Base-by-base conservation (phyloP, 2,888 invertebrate species). In the Ceramica pisi region DNA sequence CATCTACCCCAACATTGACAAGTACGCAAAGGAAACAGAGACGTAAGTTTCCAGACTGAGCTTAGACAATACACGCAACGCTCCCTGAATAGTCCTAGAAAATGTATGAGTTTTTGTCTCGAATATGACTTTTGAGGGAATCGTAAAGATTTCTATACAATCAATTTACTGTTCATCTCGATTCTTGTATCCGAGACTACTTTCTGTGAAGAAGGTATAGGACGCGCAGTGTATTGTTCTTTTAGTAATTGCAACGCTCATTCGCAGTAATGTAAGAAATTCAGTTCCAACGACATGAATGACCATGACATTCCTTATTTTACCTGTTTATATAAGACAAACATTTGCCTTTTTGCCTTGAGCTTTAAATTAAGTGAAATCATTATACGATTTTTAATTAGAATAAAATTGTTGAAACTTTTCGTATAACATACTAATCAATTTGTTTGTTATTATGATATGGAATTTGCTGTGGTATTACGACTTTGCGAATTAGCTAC, bases 21-120 rank as follows among this genome's bases (percentile, higher is more conserved):
- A 97, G 90, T 98, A 96, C 92, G 97, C 97, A 87, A 98, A 98
- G 93, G 98, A 98, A 94, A 98, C 98, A 71, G 98, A 98, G 94
- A 98, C 98, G 94, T 98, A 98, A 97, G 88, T 81, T 72, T 69
- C 77, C 69, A 81, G 77, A 84, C 81, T 81, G 80, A 78, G 62
- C 62, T 53, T 77, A 77, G 71, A 77, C 85, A 86, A 80, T 85
- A 80, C 85, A 85, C 73, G 60, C 53, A 70, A 74, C 56, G 67
- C 66, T 72, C 70, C 51, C 57, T 65, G 19, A 71, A 70, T 46
- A 38, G 64, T 72, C 73, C 70, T 71, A 62, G 57, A 65, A 74
- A 66, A 73, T 71, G 44, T 69, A 60, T 48, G 23, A 53, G 31
- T 62, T 61, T 63, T 64, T 74, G 82, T 78, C 86, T 78, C 74